Evolutionary conservation across 2,888 invertebrate species (phyloP), one percentile per base, ranked within the genome.

Genomic region (Theristus sp.): DNA sequence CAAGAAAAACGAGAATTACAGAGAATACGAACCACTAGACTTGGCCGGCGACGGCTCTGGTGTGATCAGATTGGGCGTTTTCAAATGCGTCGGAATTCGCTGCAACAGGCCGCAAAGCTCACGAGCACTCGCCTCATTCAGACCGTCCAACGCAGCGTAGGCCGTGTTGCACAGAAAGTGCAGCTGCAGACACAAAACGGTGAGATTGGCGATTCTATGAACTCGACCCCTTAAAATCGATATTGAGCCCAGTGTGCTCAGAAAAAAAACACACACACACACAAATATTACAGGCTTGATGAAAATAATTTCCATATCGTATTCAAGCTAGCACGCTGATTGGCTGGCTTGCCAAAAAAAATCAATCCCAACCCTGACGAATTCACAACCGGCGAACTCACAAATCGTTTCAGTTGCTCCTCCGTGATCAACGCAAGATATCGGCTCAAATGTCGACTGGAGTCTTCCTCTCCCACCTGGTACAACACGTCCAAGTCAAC

Each of bases 191-290:
- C n/a, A n/a, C n/a, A n/a, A n/a, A n/a, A n/a, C n/a, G n/a, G n/a
- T n/a, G n/a, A n/a, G n/a, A n/a, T n/a, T n/a, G n/a, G n/a, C n/a
- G 28, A 74, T 74, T 27, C 78, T 24, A 53, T 10, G 10, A 13
- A 24, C 25, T 53, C 6, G 13, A 46, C 10, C 10, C n/a, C 53
- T 24, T 24, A 53, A n/a, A n/a, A n/a, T n/a, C n/a, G n/a, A n/a
- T n/a, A n/a, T n/a, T n/a, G n/a, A n/a, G n/a, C n/a, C n/a, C n/a
- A n/a, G n/a, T n/a, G n/a, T n/a, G n/a, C n/a, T n/a, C n/a, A n/a
- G n/a, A n/a, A n/a, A n/a, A n/a, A n/a, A n/a, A n/a, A n/a, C n/a
- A n/a, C n/a, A n/a, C n/a, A n/a, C n/a, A n/a, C n/a, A n/a, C n/a
- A n/a, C n/a, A n/a, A n/a, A n/a, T n/a, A n/a, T n/a, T n/a, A n/a